Evolutionary conservation across 2,797 vertebrate species (phyloP).

Genomic region (Craterocephalus amniculus): DNA sequence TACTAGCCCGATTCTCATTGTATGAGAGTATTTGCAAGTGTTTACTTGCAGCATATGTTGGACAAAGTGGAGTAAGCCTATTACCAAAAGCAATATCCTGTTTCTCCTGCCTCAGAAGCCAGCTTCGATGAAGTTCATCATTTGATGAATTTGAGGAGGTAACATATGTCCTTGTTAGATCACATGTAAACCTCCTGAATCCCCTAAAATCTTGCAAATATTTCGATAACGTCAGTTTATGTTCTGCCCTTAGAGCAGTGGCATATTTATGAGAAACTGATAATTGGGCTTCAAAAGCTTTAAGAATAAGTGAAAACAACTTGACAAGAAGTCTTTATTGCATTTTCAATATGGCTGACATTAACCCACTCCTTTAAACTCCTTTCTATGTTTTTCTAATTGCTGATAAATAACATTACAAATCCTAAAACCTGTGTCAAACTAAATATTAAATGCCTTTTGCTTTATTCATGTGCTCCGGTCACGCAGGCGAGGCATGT

Average conservation of each 20-base stretch:
- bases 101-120: conserved; percentile 30
- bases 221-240: conserved; percentile 10
- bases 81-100: conserved; percentile 41
- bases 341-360: not conserved
- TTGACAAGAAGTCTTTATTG: conserved; percentile 2
- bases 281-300: not conserved
- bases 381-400: conserved; percentile 1
- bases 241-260: not conserved
- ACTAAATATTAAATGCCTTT: conserved; percentile 59
- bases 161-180: conserved; percentile 33
- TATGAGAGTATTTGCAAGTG: conserved; percentile 23
- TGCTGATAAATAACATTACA: conserved; percentile 16
- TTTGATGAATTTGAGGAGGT: conserved; percentile 27
- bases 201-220: conserved; percentile 21
- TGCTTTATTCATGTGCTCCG: conserved; percentile 67
- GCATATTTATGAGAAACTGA: not conserved
- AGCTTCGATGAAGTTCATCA: conserved; percentile 22
- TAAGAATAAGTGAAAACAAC: conserved; percentile 10
- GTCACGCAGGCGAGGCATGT: conserved; percentile 61
- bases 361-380: conserved; percentile 10
- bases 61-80: conserved; percentile 28
- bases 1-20: conserved; percentile 15
- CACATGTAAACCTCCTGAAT: conserved; percentile 12
- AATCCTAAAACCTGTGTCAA: conserved; percentile 35
- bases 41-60: conserved; percentile 29